These are phyloP conservation scores for Astreopora myriophthalma DNA, from an alignment of 64 coral and sea anemone genomes.

Conservation along the genomic window DNA sequence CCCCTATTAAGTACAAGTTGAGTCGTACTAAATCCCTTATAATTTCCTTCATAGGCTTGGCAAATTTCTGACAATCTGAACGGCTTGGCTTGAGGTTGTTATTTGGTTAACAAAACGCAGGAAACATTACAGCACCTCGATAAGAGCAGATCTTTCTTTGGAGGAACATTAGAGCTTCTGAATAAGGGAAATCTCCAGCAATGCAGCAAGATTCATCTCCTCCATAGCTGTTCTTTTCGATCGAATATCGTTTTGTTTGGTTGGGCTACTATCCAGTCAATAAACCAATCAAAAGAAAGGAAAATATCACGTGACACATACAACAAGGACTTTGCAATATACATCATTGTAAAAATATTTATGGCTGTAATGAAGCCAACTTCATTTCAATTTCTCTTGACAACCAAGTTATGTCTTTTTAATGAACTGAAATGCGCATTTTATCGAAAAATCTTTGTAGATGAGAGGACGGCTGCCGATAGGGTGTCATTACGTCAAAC, in stretches of 20 bases:
- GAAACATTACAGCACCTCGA: not conserved
- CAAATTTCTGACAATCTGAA: not conserved
- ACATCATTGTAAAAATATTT: not conserved
- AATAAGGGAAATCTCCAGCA: not conserved
- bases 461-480: not conserved
- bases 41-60: slow-evolving; percentile 23
- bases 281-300: not conserved
- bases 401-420: not conserved
- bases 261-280: not conserved
- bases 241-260: not conserved
- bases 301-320: not conserved
- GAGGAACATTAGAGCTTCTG: not conserved
- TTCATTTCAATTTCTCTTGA: not conserved
- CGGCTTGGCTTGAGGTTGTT: not conserved
- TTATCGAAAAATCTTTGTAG: not conserved
- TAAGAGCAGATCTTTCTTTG: not conserved
- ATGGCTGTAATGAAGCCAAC: not conserved
- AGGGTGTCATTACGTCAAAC: not conserved
- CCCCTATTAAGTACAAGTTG: slow-evolving; percentile 89
- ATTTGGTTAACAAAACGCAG: not conserved
- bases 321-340: not conserved
- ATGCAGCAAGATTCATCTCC: no score
- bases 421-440: not conserved
- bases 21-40: slow-evolving; percentile 4
- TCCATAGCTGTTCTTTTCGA: not conserved